A percentile compares a stretch with the other conserved stretches of the same genome.
Conservation (phyloP, 2,113 vertebrate genomes). For the Trogon melanurus region DNA sequence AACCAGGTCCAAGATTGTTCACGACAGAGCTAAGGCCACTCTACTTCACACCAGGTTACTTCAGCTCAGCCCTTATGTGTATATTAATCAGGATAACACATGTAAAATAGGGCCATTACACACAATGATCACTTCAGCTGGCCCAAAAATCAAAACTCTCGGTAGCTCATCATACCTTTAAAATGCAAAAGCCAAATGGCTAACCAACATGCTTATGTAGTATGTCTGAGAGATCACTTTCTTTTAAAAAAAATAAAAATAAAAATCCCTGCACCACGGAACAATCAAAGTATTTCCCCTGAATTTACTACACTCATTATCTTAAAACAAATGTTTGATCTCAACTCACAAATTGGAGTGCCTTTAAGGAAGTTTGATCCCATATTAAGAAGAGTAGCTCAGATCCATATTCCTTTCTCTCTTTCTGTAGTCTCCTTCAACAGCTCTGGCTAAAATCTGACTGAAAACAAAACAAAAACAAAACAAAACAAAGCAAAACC, state of each 20-base stretch:
- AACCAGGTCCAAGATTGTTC: not conserved
- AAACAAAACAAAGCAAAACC: no score
- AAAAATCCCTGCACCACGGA: not conserved
- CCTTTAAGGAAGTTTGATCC: not conserved
- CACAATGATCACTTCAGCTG: not conserved
- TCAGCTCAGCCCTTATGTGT: not conserved
- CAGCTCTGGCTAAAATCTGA: not conserved
- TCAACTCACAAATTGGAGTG: not conserved
- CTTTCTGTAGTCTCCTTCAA: not conserved
- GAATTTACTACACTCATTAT: not conserved
- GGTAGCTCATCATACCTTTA: not conserved
- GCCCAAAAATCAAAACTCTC: not conserved
- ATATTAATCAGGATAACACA: not conserved
- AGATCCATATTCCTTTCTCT: not conserved
- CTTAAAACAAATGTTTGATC: not conserved
- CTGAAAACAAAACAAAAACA: not conserved
- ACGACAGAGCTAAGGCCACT: not conserved
- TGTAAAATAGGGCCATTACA: not conserved
- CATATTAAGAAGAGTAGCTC: not conserved
- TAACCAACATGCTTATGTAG: not conserved
- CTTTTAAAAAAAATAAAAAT: not conserved
- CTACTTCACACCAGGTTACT: not conserved
- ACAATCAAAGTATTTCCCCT: not conserved
- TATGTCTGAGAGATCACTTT: not conserved
- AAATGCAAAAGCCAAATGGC: not conserved